Evolutionary conservation across 2,113 vertebrate species (phyloP).

Genomic region (Psittacus erithacus): DNA sequence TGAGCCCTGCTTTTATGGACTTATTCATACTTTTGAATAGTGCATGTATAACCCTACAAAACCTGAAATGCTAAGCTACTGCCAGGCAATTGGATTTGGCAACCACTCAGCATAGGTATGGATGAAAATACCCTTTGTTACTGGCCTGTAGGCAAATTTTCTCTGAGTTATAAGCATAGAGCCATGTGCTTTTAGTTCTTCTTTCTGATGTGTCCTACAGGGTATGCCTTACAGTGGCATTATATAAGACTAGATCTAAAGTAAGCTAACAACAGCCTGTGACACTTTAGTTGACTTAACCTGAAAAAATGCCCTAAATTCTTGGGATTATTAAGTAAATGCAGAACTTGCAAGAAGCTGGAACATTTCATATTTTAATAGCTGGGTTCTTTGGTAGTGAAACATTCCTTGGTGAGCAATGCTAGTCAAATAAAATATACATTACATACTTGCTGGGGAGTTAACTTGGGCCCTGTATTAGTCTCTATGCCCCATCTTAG

Average conservation of each 20-base stretch:
- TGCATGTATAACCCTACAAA: not conserved
- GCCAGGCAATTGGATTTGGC: not conserved
- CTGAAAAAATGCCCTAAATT: conserved; percentile 18
- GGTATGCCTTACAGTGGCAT: not conserved
- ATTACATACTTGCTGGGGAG: not conserved
- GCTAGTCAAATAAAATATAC: not conserved
- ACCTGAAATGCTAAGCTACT: not conserved
- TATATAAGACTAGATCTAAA: conserved; percentile 17
- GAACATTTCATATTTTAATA: not conserved
- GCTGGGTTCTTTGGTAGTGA: not conserved
- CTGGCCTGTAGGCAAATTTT: not conserved
- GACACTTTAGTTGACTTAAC: conserved; percentile 2
- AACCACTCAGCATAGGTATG: not conserved
- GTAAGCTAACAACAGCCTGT: not conserved
- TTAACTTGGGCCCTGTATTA: not conserved
- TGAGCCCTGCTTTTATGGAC: not conserved
- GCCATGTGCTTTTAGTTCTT: not conserved
- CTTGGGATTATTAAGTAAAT: not conserved
- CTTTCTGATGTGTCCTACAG: not conserved
- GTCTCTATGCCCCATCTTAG: not conserved
- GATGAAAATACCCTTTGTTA: not conserved
- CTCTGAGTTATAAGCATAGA: not conserved
- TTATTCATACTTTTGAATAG: not conserved
- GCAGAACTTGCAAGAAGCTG: not conserved
- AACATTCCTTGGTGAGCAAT: not conserved